These are phyloP conservation scores for Artibeus jamaicensis DNA, from an alignment of 2,797 vertebrate species.

Conservation along the genomic window DNA sequence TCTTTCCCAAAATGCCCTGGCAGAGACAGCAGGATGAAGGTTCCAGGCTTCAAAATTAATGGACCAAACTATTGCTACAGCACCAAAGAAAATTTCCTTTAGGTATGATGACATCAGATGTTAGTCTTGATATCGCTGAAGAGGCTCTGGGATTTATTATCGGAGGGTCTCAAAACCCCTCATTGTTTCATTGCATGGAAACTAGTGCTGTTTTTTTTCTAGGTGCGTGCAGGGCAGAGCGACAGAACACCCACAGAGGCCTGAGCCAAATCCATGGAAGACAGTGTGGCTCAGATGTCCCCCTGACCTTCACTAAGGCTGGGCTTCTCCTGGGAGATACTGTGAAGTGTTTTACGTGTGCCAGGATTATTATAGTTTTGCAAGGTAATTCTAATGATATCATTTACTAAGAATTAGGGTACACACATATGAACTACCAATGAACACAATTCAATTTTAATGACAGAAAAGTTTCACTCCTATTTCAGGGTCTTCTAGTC, in stretches of 20 bases:
- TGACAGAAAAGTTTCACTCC: neutral
- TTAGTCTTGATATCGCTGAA: neutral
- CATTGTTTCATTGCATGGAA: neutral
- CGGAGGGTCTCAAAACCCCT: neutral
- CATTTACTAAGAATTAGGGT: neutral
- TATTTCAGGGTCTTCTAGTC: neutral
- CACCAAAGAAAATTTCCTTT: conserved; percentile 35
- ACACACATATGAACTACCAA: neutral
- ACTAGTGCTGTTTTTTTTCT: conserved; percentile 24
- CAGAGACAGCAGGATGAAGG: neutral
- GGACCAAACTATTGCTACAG: neutral
- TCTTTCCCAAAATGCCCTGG: neutral
- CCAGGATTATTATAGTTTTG: neutral
- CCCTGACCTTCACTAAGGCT: neutral
- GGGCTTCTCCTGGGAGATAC: neutral
- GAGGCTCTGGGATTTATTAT: neutral
- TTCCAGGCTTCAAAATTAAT: neutral
- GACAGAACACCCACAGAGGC: neutral
- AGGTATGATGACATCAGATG: neutral
- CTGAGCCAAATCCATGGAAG: neutral
- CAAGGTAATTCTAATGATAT: neutral
- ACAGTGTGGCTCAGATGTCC: neutral
- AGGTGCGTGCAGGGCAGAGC: neutral
- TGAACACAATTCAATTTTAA: neutral
- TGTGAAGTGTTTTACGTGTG: neutral